Evolutionary conservation across 2,113 vertebrate species (phyloP).

Genomic region (Chlamydotis undulata): DNA sequence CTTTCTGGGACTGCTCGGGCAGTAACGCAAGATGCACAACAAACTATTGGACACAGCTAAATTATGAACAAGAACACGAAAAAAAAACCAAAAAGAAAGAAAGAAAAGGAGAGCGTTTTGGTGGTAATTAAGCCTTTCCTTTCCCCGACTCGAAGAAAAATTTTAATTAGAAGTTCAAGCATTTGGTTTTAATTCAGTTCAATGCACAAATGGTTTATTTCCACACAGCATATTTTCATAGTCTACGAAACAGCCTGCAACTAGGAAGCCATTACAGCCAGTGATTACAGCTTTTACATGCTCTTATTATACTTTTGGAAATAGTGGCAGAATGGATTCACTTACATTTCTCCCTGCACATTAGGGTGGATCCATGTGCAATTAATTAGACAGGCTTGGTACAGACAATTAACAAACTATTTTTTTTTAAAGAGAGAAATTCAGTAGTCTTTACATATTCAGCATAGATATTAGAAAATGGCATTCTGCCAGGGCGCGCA

Average conservation of each 20-base stretch:
- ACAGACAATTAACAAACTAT: slow-evolving; percentile 36
- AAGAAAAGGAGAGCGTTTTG: background rate
- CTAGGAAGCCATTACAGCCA: slow-evolving; percentile 59
- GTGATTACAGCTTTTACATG: slow-evolving; percentile 62
- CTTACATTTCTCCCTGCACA: background rate
- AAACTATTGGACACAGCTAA: background rate
- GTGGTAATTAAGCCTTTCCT: slow-evolving; percentile 47
- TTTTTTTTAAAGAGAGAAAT: background rate
- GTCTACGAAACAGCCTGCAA: slow-evolving; percentile 41
- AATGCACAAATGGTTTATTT: slow-evolving; percentile 68
- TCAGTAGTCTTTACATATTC: slow-evolving; percentile 10
- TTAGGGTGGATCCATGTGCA: slow-evolving; percentile 25
- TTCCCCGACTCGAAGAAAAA: slow-evolving; percentile 30
- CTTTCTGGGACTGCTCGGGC: background rate
- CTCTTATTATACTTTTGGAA: slow-evolving; percentile 34
- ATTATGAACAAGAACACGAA: background rate
- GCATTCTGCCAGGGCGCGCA: background rate
- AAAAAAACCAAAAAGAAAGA: background rate
- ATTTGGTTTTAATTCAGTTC: slow-evolving; percentile 69
- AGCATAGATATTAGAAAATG: background rate
- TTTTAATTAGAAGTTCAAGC: slow-evolving; percentile 59
- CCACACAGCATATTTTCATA: slow-evolving; percentile 49
- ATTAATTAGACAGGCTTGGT: slow-evolving; percentile 43
- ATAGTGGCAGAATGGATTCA: slow-evolving; percentile 1
- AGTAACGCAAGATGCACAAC: background rate